These are phyloP conservation scores for Phylloscopus whistleri DNA, from an alignment of 2,113 vertebrate genomes.

Conservation along the genomic window DNA sequence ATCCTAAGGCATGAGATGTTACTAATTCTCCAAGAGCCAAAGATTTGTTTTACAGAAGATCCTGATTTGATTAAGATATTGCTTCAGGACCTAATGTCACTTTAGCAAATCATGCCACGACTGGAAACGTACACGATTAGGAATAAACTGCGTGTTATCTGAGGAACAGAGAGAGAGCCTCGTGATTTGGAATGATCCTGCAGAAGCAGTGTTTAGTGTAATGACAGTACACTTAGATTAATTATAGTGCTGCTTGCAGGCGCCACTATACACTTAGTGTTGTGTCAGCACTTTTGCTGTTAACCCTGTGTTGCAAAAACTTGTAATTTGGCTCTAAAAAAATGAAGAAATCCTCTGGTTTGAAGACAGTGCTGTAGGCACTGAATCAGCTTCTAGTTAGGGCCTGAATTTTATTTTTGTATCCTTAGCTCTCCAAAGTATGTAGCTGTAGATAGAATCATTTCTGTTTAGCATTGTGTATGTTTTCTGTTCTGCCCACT, in stretches of 20 bases:
- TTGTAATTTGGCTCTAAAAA: constrained; percentile 21
- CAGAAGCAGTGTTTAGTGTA: constrained; percentile 71
- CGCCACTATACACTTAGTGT: constrained; percentile 49
- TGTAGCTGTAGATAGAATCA: neutral
- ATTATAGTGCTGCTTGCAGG: constrained; percentile 68
- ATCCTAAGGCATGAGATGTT: constrained; percentile 69
- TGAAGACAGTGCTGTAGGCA: neutral
- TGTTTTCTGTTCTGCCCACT: neutral
- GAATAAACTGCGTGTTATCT: constrained; percentile 70
- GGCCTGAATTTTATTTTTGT: neutral
- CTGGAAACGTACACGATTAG: constrained; percentile 46
- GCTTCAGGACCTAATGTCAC: constrained; percentile 68
- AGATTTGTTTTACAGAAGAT: constrained; percentile 75
- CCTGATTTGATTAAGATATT: constrained; percentile 78
- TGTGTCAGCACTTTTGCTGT: constrained; percentile 60
- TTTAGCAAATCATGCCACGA: constrained; percentile 61
- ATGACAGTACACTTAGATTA: constrained; percentile 76
- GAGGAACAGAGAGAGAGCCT: constrained; percentile 19
- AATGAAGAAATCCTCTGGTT: neutral
- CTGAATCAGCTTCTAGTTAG: neutral
- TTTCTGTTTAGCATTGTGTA: neutral
- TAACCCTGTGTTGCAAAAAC: constrained; percentile 57
- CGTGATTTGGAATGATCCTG: constrained; percentile 65
- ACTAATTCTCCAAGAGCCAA: constrained; percentile 75
- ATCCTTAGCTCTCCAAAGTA: neutral